A percentile compares a stretch with the other conserved stretches of the same genome.
Conservation (phyloP, 2,888 invertebrate species). For the Glyphotaelius pellucidus region DNA sequence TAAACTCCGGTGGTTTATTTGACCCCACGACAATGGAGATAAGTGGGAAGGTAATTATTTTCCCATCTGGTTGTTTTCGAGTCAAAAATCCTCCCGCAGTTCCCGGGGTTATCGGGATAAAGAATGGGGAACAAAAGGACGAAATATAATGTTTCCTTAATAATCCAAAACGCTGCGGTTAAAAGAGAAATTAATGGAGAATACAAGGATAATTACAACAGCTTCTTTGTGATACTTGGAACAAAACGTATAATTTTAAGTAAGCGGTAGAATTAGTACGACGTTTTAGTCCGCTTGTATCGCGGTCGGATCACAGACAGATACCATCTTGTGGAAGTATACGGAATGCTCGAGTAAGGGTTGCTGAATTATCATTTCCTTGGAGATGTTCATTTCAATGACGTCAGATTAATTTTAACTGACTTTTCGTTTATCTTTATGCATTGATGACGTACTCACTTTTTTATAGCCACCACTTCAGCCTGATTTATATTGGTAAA, state of each 20-base stretch:
- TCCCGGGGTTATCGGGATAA: conserved; percentile 27
- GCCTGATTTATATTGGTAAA: too few relatives aligned
- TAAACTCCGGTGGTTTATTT: conserved; percentile 20
- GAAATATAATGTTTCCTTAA: conserved; percentile 47
- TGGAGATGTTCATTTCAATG: neutral
- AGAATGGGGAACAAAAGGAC: conserved; percentile 9
- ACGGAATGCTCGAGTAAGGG: neutral
- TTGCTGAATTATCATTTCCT: neutral
- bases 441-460: neutral
- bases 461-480: neutral
- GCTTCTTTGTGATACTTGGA: conserved; percentile 10
- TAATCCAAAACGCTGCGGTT: conserved; percentile 22
- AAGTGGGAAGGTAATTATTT: conserved; percentile 62
- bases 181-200: conserved; percentile 31
- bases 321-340: neutral
- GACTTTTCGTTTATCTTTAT: neutral
- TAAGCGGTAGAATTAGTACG: neutral
- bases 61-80: conserved; percentile 53
- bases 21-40: conserved; percentile 58
- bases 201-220: conserved; percentile 39
- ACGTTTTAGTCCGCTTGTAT: conserved; percentile 6
- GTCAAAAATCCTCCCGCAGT: conserved; percentile 23
- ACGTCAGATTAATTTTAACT: neutral
- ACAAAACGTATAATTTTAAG: conserved; percentile 17
- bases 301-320: neutral